phyloP scores from a whole-genome alignment of 2,113 vertebrate genomes.

The Esox niger region DNA sequence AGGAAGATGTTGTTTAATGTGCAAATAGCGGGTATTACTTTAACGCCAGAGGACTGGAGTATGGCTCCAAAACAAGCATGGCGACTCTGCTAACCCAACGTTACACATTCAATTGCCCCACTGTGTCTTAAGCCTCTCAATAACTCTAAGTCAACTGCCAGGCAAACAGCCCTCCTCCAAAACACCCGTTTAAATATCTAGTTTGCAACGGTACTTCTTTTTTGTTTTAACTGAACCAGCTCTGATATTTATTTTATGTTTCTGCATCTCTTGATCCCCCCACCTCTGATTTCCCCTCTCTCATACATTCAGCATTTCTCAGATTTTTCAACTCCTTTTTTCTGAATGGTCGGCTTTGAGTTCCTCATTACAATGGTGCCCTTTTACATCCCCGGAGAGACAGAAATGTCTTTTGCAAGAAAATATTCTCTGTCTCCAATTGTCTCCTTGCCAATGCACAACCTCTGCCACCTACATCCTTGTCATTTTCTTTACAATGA shows the following conservation, averaged over 20 bases:
- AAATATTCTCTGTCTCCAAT: neutral
- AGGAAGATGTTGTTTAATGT: too few species aligned
- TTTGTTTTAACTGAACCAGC: neutral
- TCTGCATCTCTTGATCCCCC: neutral
- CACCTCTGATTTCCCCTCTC: neutral
- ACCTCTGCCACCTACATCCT: neutral
- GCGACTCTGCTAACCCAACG: too few species aligned
- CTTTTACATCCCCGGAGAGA: conserved; percentile 17
- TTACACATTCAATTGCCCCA: too few species aligned
- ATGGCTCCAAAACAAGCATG: too few species aligned
- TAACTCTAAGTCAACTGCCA: neutral
- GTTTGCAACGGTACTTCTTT: neutral
- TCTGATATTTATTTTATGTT: conserved; percentile 6
- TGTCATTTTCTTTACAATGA: neutral
- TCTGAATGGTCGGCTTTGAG: conserved; percentile 31
- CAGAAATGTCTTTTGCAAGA: neutral
- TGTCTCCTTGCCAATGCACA: neutral
- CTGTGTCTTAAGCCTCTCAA: neutral
- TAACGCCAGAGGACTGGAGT: too few species aligned
- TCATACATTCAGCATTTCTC: conserved; percentile 22
- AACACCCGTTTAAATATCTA: neutral
- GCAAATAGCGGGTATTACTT: too few species aligned
- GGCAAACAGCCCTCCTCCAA: neutral
- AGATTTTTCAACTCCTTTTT: conserved; percentile 20
- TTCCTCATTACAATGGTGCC: conserved; percentile 23